Evolutionary conservation across 1,140 invertebrate species (phyloP).

Genomic region (Hyles vespertilio): DNA sequence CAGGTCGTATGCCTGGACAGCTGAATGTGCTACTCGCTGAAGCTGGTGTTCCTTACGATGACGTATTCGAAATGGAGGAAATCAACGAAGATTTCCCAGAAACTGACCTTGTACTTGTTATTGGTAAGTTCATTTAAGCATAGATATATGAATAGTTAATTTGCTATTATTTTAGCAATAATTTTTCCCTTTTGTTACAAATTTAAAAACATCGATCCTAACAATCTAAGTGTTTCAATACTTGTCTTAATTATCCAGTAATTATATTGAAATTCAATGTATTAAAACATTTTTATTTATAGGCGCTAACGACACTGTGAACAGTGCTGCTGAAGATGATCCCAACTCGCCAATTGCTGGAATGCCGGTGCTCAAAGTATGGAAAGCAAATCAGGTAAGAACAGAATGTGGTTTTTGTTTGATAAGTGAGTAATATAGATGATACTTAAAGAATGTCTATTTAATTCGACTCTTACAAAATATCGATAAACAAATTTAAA

Average conservation of each 20-base stretch:
- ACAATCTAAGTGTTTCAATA: no score
- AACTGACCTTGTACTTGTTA: conserved; percentile 91
- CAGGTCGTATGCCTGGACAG: conserved; percentile 93
- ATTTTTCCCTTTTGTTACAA: no score
- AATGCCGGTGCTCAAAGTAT: conserved; percentile 94
- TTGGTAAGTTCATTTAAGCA: conserved; percentile 76
- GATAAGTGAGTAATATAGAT: no score
- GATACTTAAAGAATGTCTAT: no score
- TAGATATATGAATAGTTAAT: no score
- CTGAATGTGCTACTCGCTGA: conserved; percentile 94
- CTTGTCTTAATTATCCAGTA: no score
- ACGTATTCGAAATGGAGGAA: conserved; percentile 96
- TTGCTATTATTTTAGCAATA: no score
- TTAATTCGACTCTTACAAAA: no score
- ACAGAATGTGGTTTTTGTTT: not conserved
- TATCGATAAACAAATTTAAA: no score
- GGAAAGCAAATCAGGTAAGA: conserved; percentile 87
- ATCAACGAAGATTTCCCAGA: conserved; percentile 92
- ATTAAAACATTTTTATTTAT: conserved; percentile 12
- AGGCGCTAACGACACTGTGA: conserved; percentile 93
- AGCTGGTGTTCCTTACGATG: conserved; percentile 94
- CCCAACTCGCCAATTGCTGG: conserved; percentile 94
- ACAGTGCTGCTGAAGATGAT: conserved; percentile 93
- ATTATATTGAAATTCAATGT: no score
- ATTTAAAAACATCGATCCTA: no score